These are phyloP conservation scores for Dolichallabes microphthalmus DNA, from an alignment of 2,113 vertebrate genomes.

Conservation along the genomic window DNA sequence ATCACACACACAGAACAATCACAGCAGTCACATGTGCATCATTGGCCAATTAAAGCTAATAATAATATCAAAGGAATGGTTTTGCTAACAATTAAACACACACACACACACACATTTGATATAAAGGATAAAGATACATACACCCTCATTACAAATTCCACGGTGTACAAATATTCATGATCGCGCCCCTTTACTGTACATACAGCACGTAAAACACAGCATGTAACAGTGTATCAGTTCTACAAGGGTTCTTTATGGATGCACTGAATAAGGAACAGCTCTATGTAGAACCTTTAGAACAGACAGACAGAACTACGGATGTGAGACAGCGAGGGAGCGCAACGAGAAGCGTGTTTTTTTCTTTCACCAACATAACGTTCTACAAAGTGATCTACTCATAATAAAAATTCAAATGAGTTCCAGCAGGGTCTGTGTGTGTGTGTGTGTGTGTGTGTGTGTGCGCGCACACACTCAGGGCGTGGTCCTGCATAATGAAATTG, in stretches of 20 bases:
- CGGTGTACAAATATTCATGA: neutral
- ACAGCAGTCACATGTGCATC: no score
- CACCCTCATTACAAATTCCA: neutral
- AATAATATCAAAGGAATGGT: no score
- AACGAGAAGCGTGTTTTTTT: neutral
- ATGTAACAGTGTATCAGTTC: neutral
- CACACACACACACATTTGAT: neutral
- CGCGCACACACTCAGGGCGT: neutral
- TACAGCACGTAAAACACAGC: no score
- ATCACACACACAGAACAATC: neutral
- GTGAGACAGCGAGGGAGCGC: neutral
- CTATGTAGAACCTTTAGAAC: neutral
- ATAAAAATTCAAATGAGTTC: slow-evolving; percentile 22
- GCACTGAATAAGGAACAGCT: neutral
- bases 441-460: neutral
- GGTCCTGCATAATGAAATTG: slow-evolving; percentile 14
- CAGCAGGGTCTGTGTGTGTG: slow-evolving; percentile 15
- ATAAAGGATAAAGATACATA: no score
- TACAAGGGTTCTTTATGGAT: neutral
- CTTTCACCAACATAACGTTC: neutral
- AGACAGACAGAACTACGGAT: neutral
- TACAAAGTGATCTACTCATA: neutral
- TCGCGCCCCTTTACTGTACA: neutral
- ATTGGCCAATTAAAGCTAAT: no score
- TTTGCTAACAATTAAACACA: no score